Base-by-base conservation (phyloP, 1,140 invertebrate genomes). In the Drosophila neocordata region DNA sequence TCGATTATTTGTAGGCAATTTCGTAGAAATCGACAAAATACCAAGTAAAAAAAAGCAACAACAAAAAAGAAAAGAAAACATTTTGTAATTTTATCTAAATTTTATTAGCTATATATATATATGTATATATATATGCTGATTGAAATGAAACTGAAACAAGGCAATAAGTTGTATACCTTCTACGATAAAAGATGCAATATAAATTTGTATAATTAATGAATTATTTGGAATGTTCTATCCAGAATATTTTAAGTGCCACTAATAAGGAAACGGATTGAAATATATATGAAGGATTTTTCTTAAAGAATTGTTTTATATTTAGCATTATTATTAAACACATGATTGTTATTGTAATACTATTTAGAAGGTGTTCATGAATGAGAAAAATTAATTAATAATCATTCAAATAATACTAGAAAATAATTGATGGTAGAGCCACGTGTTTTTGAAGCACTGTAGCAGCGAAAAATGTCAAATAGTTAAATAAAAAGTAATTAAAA, bases 21-120 rank as follows among this genome's bases (percentile, higher is more conserved):
- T 72, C 52, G 38, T 41, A 63, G 55, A 73, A 73, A 66, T 69
- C 51, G 31, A 35, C 12, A 48, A 72, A 72, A 62, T 60, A 51
- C 34, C 71, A 48, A 31, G 44, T 9, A 4, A 13, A 24, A 35
- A 35, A 22, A 20, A 52, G 15, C 11, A 37, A 55, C 52, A n/a
- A 11, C 2, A 22, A 31, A 34, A 37, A n/a, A 9, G 9, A 4
- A 13, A 24, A 35, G 37, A 22, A 20, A 52, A 22, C 15, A 52
- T 3, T 0, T 8, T 5, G 24, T 11, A 51, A 52, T 35, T 44
- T 57, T 34, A 18, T 20, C 22, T 34, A 44, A 58, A 67, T 41
- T 13, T 15, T 53, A 53, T 60, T 38, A 41, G 51, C 53, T 70
- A 11, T 48, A 18, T 31, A 31, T 31, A 31, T 70, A 11, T 48